Evolutionary conservation across 2,888 invertebrate species (phyloP), one percentile per base, ranked within the genome.

Genomic region (Zygothrica quintamaculata): DNA sequence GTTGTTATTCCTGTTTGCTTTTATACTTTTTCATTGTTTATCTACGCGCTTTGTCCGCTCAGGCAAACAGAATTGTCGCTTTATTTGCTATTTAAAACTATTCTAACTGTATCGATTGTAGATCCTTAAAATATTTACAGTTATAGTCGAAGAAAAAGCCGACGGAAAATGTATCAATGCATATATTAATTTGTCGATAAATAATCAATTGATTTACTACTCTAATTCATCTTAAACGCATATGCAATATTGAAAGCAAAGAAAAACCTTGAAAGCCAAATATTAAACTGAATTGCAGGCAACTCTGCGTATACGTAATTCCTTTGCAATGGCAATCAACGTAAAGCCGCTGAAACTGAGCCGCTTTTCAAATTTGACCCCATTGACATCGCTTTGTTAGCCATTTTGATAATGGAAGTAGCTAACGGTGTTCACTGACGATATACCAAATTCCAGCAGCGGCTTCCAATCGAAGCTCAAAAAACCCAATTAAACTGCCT

Each of bases 41-140:
- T 33, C n/a, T 9, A 3, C 62, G 36, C 44, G 52, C 59, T 71
- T 57, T 68, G 77, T 66, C 43, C 51, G 58, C 36, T 77, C 74
- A 80, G 65, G 70, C 71, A 59, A 76, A 55, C 65, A 66, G 67
- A 74, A 80, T 80, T 71, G 71, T 84, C 84, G 86, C 80, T 86
- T 80, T 80, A 86, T 84, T 80, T 80, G 81, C 74, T 74, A 84
- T 77, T 84, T 77, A 80, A 80, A 80, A 86, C 80, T 66, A 74
- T 80, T 80, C 59, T n/a, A n/a, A n/a, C n/a, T n/a, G n/a, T n/a
- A n/a, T n/a, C n/a, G n/a, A n/a, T n/a, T n/a, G n/a, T n/a, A n/a
- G n/a, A n/a, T n/a, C n/a, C n/a, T n/a, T n/a, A n/a, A n/a, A n/a
- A n/a, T n/a, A n/a, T n/a, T n/a, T n/a, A n/a, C n/a, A n/a, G n/a